Evolutionary conservation across 2,888 invertebrate species (phyloP).

Genomic region (Stenurella melanura): DNA sequence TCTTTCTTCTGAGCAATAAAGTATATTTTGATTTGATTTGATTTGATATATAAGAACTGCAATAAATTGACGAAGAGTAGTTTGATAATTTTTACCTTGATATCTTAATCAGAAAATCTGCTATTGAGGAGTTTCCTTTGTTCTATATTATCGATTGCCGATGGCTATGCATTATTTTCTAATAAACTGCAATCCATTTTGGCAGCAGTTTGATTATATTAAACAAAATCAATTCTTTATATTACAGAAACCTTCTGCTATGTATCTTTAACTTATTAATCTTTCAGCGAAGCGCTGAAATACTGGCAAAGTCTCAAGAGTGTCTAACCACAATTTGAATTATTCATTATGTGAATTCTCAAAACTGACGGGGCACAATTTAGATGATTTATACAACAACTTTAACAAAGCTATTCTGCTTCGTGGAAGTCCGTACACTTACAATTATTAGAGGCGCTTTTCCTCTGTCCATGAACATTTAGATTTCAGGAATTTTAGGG

Average conservation of each 20-base stretch:
- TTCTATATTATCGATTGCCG: no score
- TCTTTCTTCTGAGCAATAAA: no score
- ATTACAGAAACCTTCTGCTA: slow-evolving; percentile 7
- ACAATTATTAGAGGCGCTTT: background rate
- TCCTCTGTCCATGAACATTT: slow-evolving; percentile 2
- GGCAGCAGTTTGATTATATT: background rate
- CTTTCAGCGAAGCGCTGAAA: slow-evolving; percentile 21
- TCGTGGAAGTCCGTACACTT: background rate
- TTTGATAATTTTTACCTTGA: no score
- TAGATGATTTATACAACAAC: slow-evolving; percentile 56
- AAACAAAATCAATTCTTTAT: background rate
- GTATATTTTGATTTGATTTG: no score
- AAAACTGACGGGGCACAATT: slow-evolving; percentile 58
- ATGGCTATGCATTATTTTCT: no score
- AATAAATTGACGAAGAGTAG: no score
- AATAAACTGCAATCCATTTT: background rate
- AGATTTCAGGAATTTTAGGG: slow-evolving; percentile 25
- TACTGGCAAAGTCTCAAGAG: slow-evolving; percentile 58
- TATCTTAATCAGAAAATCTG: no score
- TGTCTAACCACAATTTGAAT: slow-evolving; percentile 54
- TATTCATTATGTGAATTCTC: slow-evolving; percentile 59
- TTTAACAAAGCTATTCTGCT: slow-evolving; percentile 24
- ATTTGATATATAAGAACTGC: no score
- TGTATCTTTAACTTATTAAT: slow-evolving; percentile 9
- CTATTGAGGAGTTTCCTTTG: no score